These are phyloP conservation scores for Ellobius talpinus DNA, from an alignment of 2,113 vertebrate species.

Conservation along the genomic window DNA sequence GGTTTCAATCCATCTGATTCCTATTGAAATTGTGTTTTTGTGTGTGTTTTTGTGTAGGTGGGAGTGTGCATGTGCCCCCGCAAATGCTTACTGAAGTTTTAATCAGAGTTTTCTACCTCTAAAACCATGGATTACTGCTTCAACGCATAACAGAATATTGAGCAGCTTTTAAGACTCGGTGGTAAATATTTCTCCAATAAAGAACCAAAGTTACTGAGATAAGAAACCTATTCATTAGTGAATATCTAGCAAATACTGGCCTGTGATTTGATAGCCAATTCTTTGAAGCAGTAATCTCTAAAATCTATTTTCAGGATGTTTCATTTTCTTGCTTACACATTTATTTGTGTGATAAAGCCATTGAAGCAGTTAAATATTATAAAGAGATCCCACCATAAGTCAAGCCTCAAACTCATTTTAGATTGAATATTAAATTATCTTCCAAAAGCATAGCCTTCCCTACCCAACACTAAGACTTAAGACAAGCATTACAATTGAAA, in stretches of 20 bases:
- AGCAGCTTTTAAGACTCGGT: not conserved
- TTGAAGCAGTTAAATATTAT: conserved; percentile 29
- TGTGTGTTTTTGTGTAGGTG: not conserved
- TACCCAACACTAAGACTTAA: not conserved
- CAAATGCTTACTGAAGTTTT: not conserved
- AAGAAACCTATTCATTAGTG: not conserved
- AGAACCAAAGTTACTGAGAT: not conserved
- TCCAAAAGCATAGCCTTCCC: not conserved
- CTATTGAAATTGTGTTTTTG: not conserved
- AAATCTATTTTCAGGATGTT: conserved; percentile 4
- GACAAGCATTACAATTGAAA: not conserved
- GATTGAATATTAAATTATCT: not conserved
- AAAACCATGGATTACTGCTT: not conserved
- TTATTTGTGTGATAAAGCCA: not conserved
- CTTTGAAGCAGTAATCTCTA: not conserved
- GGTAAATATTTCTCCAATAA: conserved; percentile 10
- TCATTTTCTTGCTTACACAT: conserved; percentile 13
- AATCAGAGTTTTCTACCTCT: not conserved
- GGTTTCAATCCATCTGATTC: not conserved
- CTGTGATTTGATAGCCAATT: not conserved
- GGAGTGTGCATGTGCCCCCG: not conserved
- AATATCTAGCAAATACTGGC: not conserved
- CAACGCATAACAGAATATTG: not conserved
- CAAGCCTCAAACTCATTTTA: not conserved
- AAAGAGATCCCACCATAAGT: not conserved